Conservation (phyloP, 1,140 invertebrate species). For the Thaumetopoea pityocampa region DNA sequence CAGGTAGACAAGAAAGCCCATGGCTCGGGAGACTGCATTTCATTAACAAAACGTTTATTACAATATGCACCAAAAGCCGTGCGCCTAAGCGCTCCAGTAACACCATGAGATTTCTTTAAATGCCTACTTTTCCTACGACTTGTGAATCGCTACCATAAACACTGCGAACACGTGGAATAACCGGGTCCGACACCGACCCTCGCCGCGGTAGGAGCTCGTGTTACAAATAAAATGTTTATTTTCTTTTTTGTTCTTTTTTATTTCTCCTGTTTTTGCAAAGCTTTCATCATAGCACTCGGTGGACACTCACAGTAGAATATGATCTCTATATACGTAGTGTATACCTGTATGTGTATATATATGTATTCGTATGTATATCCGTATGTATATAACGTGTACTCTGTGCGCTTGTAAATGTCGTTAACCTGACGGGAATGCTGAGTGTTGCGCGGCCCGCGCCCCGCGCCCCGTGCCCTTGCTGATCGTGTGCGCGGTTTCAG, state of each 20-base stretch:
- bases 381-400: constrained; percentile 44
- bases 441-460: constrained; percentile 30
- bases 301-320: constrained; percentile 64
- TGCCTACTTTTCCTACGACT: constrained; percentile 15
- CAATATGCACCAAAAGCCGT: constrained; percentile 41
- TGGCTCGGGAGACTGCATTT: constrained; percentile 68
- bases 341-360: constrained; percentile 36
- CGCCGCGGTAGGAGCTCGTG: not conserved
- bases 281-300: constrained; percentile 72
- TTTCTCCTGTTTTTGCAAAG: constrained; percentile 58
- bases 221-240: constrained; percentile 62
- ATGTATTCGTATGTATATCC: constrained; percentile 34
- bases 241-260: constrained; percentile 63
- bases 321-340: constrained; percentile 22
- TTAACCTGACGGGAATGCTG: constrained; percentile 48
- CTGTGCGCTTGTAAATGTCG: constrained; percentile 42
- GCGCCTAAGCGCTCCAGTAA: constrained; percentile 50
- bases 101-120: constrained; percentile 24
- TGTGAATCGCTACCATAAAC: constrained; percentile 15
- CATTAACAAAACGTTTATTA: constrained; percentile 60
- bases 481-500: constrained; percentile 31
- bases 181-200: constrained; percentile 10
- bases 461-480: constrained; percentile 9
- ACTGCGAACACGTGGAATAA: constrained; percentile 6
- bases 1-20: constrained; percentile 70